phyloP scores from a whole-genome alignment of 2,113 vertebrate genomes.

The Ceratotherium simum region DNA sequence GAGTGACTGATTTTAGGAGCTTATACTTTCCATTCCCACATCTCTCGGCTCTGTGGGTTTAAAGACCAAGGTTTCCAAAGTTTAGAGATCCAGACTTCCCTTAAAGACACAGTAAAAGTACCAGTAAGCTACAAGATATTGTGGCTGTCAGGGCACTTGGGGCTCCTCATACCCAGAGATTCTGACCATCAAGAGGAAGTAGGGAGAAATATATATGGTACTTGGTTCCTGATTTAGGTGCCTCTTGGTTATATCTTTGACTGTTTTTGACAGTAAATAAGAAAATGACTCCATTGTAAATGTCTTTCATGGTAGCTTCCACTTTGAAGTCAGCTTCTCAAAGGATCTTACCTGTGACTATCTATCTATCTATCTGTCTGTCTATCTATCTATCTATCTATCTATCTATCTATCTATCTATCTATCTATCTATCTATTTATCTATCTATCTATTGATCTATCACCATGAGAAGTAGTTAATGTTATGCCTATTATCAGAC shows the following conservation, averaged over 20 bases:
- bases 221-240: not conserved
- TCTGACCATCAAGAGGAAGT: not conserved
- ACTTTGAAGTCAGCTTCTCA: not conserved
- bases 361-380: not conserved
- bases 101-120: not conserved
- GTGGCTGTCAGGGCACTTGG: not conserved
- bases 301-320: not conserved
- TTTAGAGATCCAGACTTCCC: not conserved
- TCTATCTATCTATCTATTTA: not conserved
- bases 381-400: too few species aligned
- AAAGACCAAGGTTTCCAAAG: not conserved
- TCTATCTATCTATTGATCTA: not conserved
- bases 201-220: not conserved
- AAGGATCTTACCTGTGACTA: not conserved
- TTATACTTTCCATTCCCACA: too few species aligned
- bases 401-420: not conserved
- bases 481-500: not conserved
- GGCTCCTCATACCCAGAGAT: not conserved
- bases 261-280: not conserved
- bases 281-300: not conserved
- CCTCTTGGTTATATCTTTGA: not conserved
- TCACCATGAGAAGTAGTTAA: not conserved
- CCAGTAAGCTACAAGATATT: not conserved
- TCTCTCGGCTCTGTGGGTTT: not conserved
- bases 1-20: not conserved